Base-by-base conservation (phyloP, 2,888 invertebrate genomes). In the Drosophila peninsularis region DNA sequence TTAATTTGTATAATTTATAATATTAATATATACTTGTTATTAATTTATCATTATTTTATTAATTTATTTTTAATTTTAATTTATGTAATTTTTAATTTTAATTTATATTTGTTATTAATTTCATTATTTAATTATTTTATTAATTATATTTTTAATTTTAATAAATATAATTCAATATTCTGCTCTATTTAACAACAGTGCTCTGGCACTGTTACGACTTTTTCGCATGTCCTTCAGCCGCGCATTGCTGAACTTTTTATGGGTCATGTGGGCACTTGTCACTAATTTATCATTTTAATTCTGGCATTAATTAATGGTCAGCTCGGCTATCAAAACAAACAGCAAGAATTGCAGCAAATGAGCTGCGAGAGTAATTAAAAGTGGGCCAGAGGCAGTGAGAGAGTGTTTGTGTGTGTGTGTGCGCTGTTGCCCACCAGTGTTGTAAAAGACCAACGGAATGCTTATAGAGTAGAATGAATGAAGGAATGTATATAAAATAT, bases 261-360 rank as follows among this genome's bases (percentile, higher is more conserved):
- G 49, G 76, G 79, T 68, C 78, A 76, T 57, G 41, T 65, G 34
- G 41, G 37, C 49, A 55, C 41, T 75, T 55, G 62, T 61, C 63
- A 47, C 61, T 53, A 74, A 77, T 80, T 79, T 60, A 80, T 77
- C 57, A 71, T 71, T 77, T 66, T 10, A 44, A 65, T 54, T 58
- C 62, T 49, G 53, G 63, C 67, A 62, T 63, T 79, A 79, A 80
- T 79, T 80, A 80, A 63, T 53, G 61, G 42, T 52, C 36, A 74
- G 77, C 77, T 77, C 58, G 61, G 36, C 62, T 74, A 65, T 68
- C 80, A 45, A 42, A 66, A 56, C 58, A 66, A 70, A 64, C 58
- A 19, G 9, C 54, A 60, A 41, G 45, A 66, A 57, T 30, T 36
- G 50, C 67, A 58, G 50, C 71, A 76, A 78, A 70, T 66, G 66